Evolutionary conservation across 1,140 invertebrate genomes (phyloP).

Genomic region (Colletes latitarsis): DNA sequence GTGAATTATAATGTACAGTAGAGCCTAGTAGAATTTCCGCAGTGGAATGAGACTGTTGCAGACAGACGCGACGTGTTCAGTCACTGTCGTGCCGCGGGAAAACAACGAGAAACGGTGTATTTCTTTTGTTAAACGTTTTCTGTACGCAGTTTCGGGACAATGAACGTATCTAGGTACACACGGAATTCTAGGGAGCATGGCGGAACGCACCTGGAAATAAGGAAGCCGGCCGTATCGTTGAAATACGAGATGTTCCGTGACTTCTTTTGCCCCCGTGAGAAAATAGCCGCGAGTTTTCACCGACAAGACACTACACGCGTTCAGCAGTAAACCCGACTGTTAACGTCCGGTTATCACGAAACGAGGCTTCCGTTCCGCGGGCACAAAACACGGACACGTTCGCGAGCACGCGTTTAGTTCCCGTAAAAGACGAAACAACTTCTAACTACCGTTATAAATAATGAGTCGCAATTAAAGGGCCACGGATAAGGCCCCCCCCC

Average conservation of each 20-base stretch:
- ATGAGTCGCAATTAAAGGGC: conserved; percentile 60
- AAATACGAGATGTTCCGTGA: conserved; percentile 17
- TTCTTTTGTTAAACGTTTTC: too few relatives aligned
- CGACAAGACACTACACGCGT: conserved; percentile 20
- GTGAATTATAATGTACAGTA: too few relatives aligned
- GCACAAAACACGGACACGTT: background rate
- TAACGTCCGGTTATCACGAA: conserved; percentile 43
- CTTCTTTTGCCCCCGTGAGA: conserved; percentile 21
- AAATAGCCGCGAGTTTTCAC: conserved; percentile 23
- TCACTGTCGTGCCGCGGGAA: too few relatives aligned
- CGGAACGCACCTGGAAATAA: too few relatives aligned
- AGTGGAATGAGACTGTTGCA: too few relatives aligned
- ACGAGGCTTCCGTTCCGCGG: conserved; percentile 12
- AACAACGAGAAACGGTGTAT: too few relatives aligned
- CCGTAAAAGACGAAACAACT: conserved; percentile 44
- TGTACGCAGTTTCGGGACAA: background rate
- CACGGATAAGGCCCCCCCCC: background rate
- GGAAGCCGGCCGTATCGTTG: background rate
- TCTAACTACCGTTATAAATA: conserved; percentile 62
- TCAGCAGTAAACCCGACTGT: conserved; percentile 9
- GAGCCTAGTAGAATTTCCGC: background rate
- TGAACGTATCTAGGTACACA: background rate
- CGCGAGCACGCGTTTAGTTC: background rate
- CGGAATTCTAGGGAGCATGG: background rate
- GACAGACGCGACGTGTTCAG: too few relatives aligned